These are phyloP conservation scores for Polietes domitor DNA, from an alignment of 2,888 invertebrate species.

Conservation along the genomic window DNA sequence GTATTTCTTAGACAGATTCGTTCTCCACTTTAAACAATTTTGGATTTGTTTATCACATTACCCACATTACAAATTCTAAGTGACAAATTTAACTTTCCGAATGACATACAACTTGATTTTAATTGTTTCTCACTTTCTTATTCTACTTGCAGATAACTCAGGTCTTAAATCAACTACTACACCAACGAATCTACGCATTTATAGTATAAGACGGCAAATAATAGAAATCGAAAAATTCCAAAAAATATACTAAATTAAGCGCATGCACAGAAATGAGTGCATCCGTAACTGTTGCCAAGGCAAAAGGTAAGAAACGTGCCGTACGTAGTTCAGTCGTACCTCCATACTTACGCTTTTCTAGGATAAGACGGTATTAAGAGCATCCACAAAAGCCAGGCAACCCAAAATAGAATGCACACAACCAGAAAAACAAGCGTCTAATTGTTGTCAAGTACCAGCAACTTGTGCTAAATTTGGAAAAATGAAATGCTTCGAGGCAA, in stretches of 20 bases:
- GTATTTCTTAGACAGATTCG: too few relatives aligned
- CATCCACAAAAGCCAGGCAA: slow-evolving; percentile 10
- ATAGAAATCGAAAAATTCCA: slow-evolving; percentile 50
- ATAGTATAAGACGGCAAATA: slow-evolving; percentile 42
- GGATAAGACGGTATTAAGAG: slow-evolving; percentile 27
- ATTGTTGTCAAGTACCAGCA: slow-evolving; percentile 59
- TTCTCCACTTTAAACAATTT: too few relatives aligned
- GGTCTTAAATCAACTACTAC: slow-evolving; percentile 9
- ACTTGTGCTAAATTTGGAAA: slow-evolving; percentile 54
- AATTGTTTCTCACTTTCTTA: background rate
- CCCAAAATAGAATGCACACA: slow-evolving; percentile 18
- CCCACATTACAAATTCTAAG: too few relatives aligned
- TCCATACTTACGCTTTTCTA: background rate
- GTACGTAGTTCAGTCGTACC: background rate
- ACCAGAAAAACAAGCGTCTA: slow-evolving; percentile 52
- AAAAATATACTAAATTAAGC: slow-evolving; percentile 63
- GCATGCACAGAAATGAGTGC: slow-evolving; percentile 73
- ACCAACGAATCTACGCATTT: slow-evolving; percentile 35
- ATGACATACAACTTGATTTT: background rate
- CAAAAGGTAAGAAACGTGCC: slow-evolving; percentile 72
- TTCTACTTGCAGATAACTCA: slow-evolving; percentile 41
- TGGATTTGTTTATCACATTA: too few relatives aligned
- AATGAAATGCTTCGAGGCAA: background rate
- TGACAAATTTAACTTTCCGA: too few relatives aligned
- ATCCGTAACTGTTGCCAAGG: slow-evolving; percentile 69